Evolutionary conservation across 2,113 vertebrate genomes (phyloP), one percentile per base, ranked within the genome.

Genomic region (Megaceryle maxima): DNA sequence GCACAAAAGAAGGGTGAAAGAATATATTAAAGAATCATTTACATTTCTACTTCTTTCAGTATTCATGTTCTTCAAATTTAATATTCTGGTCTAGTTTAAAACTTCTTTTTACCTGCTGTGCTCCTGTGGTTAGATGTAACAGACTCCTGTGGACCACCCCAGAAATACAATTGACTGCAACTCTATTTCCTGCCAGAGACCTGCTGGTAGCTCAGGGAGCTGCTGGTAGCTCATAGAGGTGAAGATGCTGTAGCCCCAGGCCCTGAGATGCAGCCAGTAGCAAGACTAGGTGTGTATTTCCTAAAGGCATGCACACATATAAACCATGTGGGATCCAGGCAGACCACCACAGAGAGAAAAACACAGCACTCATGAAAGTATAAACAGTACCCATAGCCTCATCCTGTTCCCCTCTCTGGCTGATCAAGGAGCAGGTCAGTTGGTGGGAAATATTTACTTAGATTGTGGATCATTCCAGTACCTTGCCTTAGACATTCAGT

Each of bases 221-320:
- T 79, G n/a, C n/a, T 83, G 35, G 13, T 16, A 55, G 29, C 11
- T 59, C 31, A 11, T 3, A 24, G 44, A 37, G 19, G 4, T 53
- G n/a, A 74, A n/a, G 10, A 5, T 79, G 12, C 16, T 0, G 1
- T 33, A 77, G 46, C 8, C 28, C 72, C 26, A 12, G 11, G 18
- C 2, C 15, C 41, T 28, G 11, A 29, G 11, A 2, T 35, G 35
- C 4, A 5, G 14, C 4, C 68, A 39, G 24, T 0, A 37, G 16
- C 25, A 59, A 69, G 10, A 7, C 26, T 48, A 50, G 18, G 19
- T 0, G 1, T 35, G 4, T 25, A 29, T 64, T 69, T 57, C 43
- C 56, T 31, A 3, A 5, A 43, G 15, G 39, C 11, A 19, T 13
- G 15, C 13, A 9, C 5, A 41, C 0, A 0, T 13, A 13, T 25